Evolutionary conservation across 1,140 invertebrate species (phyloP).

Genomic region (Linepithema humile): DNA sequence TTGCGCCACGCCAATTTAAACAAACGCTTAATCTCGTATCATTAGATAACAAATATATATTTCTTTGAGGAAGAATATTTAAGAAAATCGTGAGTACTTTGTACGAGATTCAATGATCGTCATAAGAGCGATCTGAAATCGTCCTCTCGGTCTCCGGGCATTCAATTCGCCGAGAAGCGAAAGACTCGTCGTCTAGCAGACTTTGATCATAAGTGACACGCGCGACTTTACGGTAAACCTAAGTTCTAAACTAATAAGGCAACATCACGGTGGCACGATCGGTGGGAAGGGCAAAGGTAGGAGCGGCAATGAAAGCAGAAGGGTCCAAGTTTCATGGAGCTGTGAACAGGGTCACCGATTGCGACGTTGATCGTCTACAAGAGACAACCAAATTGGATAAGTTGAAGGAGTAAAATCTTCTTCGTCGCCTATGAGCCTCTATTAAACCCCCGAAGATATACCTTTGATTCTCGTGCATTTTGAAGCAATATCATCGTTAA

Average conservation of each 20-base stretch:
- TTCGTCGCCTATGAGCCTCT: slow-evolving; percentile 28
- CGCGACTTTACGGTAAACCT: slow-evolving; percentile 72
- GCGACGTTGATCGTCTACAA: slow-evolving; percentile 70
- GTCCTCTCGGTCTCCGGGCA: neutral
- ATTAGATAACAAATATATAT: neutral
- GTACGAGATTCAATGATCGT: neutral
- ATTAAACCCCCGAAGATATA: slow-evolving; percentile 58
- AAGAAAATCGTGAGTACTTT: neutral
- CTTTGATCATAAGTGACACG: slow-evolving; percentile 66
- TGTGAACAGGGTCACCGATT: slow-evolving; percentile 70
- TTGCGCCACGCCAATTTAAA: neutral
- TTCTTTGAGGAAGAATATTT: neutral
- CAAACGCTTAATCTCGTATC: neutral
- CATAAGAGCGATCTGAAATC: neutral
- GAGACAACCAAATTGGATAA: slow-evolving; percentile 72
- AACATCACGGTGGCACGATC: slow-evolving; percentile 64
- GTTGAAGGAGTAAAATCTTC: slow-evolving; percentile 65
- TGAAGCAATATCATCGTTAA: neutral
- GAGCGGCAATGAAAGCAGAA: slow-evolving; percentile 46
- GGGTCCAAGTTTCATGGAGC: slow-evolving; percentile 67
- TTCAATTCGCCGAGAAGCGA: slow-evolving; percentile 39
- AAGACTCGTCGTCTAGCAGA: slow-evolving; percentile 48
- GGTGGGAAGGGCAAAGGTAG: neutral
- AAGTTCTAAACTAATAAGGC: slow-evolving; percentile 78
- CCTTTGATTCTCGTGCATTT: slow-evolving; percentile 31